phyloP scores from a whole-genome alignment of 2,113 vertebrate genomes.

The Percina caprodes region DNA sequence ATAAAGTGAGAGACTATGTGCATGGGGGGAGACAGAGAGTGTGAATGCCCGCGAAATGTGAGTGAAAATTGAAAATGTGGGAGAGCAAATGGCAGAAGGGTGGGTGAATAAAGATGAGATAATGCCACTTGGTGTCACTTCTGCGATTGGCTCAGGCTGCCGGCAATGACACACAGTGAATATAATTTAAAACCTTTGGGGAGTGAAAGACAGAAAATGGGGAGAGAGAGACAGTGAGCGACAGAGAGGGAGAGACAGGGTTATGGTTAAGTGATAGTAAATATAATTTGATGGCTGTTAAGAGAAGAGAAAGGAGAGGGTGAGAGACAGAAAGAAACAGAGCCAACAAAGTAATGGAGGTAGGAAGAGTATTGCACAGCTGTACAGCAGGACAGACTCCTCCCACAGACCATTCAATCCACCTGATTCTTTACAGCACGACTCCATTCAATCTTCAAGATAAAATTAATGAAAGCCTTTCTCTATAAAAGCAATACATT shows the following conservation, averaged over 20 bases:
- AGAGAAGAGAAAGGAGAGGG: conserved; percentile 30
- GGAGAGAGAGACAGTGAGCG: conserved; percentile 19
- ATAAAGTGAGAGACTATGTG: background rate
- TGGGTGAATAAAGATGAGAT: conserved; percentile 32
- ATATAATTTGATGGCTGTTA: conserved; percentile 59
- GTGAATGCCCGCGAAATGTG: conserved; percentile 6
- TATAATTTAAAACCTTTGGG: conserved; percentile 51
- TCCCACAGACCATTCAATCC: conserved; percentile 24
- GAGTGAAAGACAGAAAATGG: conserved; percentile 24
- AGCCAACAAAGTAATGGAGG: conserved; percentile 45
- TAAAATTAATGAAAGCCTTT: background rate
- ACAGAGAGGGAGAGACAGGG: conserved; percentile 29
- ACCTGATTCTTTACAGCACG: background rate
- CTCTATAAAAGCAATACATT: background rate
- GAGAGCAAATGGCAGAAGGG: conserved; percentile 25
- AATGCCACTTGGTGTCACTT: conserved; percentile 2
- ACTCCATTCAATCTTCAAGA: conserved; percentile 20
- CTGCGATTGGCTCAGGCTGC: conserved; percentile 26
- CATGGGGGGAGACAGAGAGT: background rate
- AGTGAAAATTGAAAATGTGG: conserved; percentile 52
- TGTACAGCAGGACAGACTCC: conserved; percentile 21
- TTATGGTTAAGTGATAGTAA: conserved; percentile 51
- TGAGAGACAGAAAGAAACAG: conserved; percentile 35
- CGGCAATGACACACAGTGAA: conserved; percentile 23
- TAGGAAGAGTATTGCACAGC: conserved; percentile 18